These are phyloP conservation scores for Sula dactylatra DNA, from an alignment of 2,113 vertebrate genomes.

Conservation along the genomic window DNA sequence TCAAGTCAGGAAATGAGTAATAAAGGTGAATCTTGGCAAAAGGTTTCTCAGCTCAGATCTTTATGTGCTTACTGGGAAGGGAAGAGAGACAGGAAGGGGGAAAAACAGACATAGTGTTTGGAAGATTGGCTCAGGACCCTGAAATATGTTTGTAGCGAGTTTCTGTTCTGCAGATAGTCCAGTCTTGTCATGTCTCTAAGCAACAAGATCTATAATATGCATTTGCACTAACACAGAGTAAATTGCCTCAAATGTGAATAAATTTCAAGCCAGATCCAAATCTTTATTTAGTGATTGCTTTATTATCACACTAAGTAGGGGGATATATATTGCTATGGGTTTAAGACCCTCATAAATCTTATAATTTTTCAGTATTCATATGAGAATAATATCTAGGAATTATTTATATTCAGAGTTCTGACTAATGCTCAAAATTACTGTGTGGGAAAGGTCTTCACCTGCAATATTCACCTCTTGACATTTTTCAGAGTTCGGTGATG, in stretches of 20 bases:
- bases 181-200: conserved; percentile 17
- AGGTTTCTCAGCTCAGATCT: not conserved
- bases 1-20: not conserved
- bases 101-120: not conserved
- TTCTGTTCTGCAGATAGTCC: not conserved
- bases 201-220: conserved; percentile 18
- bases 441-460: not conserved
- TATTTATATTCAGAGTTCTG: not conserved
- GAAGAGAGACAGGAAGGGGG: not conserved
- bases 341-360: not conserved
- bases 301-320: not conserved
- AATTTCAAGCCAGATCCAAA: not conserved
- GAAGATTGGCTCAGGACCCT: not conserved
- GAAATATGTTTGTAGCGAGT: not conserved
- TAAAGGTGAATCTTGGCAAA: not conserved
- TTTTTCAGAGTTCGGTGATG: not conserved
- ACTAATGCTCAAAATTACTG: not conserved
- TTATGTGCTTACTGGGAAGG: not conserved
- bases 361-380: not conserved
- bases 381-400: not conserved
- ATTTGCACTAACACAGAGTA: not conserved
- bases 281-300: not conserved
- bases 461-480: not conserved
- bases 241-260: conserved; percentile 10
- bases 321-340: not conserved